Evolutionary conservation across 2,888 invertebrate species (phyloP), one percentile per base, ranked within the genome.

Genomic region (Lordiphosa fenestrarum): DNA sequence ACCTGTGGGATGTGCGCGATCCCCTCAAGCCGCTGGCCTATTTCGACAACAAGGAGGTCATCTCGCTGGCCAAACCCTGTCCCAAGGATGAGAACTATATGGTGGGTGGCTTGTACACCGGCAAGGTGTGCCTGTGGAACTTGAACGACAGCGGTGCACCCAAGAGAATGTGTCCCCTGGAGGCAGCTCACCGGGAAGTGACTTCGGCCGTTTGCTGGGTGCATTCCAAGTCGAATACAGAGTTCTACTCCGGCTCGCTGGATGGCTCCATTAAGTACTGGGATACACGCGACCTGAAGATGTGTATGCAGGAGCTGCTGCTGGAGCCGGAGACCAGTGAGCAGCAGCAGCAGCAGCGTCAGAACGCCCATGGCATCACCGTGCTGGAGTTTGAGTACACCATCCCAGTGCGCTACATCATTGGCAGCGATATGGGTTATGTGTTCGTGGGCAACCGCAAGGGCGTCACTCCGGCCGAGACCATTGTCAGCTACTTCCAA

Each of bases 221-320:
- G 33, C 95, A 96, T 86, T 97, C 97, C 0, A 98, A 98, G 91
- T 94, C 95, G 0, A 96, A 97, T 23, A 94, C 95, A 0, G 98
- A 98, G 88, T 98, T 98, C 87, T 97, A 98, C 90, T 95, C 97
- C 0, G 92, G 95, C 0, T 96, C 97, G 0, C 94, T 95, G 23
- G 98, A 98, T 88, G 98, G 98, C 1, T 85, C 86, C 0, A 69
- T 89, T 4, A 83, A 84, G 37, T 88, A 84, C 92, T 95, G 95
- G 94, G 94, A 95, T 88, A 90, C 90, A 6, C 90, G 94, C 36
- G 92, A 94, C 76, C 88, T 94, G 58, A 89, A 91, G 2, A 90
- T 91, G 71, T 93, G 93, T 2, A 85, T 91, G 21, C 93, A 93
- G 73, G 91, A 91, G 56, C 86, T 95, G 10, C 86, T 92, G 12